A percentile compares a stretch with the other conserved stretches of the same genome.
These are phyloP conservation scores for Eretmochelys imbricata DNA, from an alignment of 2,113 vertebrate species.

Conservation along the genomic window DNA sequence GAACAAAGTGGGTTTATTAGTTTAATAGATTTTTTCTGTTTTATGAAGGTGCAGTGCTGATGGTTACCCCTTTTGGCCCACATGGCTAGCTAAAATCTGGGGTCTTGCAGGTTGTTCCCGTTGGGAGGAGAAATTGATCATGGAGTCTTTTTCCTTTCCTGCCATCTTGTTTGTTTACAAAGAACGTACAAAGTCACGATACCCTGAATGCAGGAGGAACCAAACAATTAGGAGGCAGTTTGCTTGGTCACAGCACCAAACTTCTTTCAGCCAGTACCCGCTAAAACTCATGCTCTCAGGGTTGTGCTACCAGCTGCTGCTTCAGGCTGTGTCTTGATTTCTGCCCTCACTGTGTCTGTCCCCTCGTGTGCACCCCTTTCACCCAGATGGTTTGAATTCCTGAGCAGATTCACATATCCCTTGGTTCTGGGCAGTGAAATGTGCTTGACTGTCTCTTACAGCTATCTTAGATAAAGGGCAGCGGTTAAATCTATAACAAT, in stretches of 20 bases:
- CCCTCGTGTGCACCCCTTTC: too few relatives aligned
- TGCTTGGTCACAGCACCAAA: neutral
- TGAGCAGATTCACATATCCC: too few relatives aligned
- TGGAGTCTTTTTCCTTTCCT: neutral
- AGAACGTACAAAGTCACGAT: neutral
- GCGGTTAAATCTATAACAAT: too few relatives aligned
- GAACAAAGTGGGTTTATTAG: neutral
- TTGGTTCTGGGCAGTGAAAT: too few relatives aligned
- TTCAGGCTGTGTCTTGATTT: too few relatives aligned
- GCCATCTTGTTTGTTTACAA: neutral
- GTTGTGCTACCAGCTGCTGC: too few relatives aligned
- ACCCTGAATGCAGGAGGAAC: neutral
- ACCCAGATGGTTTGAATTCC: too few relatives aligned
- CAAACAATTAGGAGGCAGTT: neutral
- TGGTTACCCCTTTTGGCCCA: neutral
- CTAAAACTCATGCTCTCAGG: too few relatives aligned
- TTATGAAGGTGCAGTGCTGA: neutral
- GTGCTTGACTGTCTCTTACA: too few relatives aligned
- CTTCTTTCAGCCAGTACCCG: too few relatives aligned
- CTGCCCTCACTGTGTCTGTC: too few relatives aligned
- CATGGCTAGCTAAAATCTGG: neutral
- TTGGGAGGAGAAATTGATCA: neutral
- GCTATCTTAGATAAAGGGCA: too few relatives aligned
- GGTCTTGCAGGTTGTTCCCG: neutral
- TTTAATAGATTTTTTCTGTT: neutral